phyloP scores from a whole-genome alignment of 2,888 invertebrate species.

The Ectobius pallidus region DNA sequence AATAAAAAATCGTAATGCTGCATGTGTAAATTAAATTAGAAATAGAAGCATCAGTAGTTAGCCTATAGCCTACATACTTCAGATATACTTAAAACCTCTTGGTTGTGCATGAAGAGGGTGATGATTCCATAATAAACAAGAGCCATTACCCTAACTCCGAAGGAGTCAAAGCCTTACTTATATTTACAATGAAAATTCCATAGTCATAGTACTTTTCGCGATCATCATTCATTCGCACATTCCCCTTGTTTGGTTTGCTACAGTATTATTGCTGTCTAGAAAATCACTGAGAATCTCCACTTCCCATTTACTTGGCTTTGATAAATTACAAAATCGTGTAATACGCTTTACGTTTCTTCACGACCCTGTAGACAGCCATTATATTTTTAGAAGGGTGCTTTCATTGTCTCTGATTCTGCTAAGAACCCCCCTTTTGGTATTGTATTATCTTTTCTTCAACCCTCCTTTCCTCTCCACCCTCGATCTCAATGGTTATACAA shows the following conservation, averaged over 20 bases:
- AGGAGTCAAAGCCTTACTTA: neutral
- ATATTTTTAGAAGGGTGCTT: conserved; percentile 27
- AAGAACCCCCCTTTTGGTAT: conserved; percentile 7
- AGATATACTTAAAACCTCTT: too few species aligned
- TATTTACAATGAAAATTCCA: conserved; percentile 13
- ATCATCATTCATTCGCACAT: conserved; percentile 21
- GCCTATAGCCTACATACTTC: too few species aligned
- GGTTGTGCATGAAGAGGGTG: too few species aligned
- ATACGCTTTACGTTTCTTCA: neutral
- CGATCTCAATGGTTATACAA: neutral
- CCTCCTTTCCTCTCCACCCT: neutral
- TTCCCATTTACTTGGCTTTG: conserved; percentile 15
- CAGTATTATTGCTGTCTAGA: neutral
- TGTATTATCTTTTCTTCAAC: conserved; percentile 10
- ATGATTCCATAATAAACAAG: too few species aligned
- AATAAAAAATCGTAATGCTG: too few species aligned
- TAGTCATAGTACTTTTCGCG: neutral
- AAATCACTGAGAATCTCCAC: neutral
- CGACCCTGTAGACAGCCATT: conserved; percentile 7
- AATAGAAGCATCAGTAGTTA: too few species aligned
- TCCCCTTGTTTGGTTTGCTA: neutral
- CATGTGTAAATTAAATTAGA: too few species aligned
- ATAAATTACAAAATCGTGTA: conserved; percentile 24
- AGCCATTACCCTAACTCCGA: neutral
- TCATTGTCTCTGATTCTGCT: conserved; percentile 21